Evolutionary conservation across 2,797 vertebrate genomes (phyloP).

Genomic region (Lepus townsendii): DNA sequence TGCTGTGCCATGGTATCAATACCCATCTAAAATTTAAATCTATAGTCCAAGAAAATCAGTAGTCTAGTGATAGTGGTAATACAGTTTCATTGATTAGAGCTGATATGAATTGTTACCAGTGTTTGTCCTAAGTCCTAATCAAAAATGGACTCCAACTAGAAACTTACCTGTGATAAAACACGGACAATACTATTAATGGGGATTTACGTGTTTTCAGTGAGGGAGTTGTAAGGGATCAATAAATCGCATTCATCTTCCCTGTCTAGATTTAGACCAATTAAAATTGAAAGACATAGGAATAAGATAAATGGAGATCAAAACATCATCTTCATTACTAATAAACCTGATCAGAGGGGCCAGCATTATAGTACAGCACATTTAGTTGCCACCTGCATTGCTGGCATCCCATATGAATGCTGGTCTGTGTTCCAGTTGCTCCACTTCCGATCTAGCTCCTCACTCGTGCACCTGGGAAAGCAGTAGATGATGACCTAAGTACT

Average conservation of each 20-base stretch:
- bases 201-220: slow-evolving; percentile 33
- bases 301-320: slow-evolving; percentile 15
- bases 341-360: no score
- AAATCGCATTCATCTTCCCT: slow-evolving; percentile 15
- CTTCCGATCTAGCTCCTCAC: no score
- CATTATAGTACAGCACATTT: no score
- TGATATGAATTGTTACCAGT: slow-evolving; percentile 32
- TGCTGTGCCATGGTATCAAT: not conserved
- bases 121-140: slow-evolving; percentile 49
- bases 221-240: not conserved
- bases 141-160: slow-evolving; percentile 23
- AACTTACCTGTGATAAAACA: slow-evolving; percentile 5
- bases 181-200: not conserved
- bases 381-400: no score
- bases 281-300: slow-evolving; percentile 52
- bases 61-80: not conserved
- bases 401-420: no score
- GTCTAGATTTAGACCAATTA: slow-evolving; percentile 24
- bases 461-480: no score
- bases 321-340: slow-evolving; percentile 21
- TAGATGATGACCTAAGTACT: no score
- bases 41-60: slow-evolving; percentile 1
- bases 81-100: slow-evolving; percentile 17
- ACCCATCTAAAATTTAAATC: slow-evolving; percentile 28
- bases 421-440: no score